phyloP scores from a whole-genome alignment of 2,888 invertebrate species.

The Rhyacophila evoluta region DNA sequence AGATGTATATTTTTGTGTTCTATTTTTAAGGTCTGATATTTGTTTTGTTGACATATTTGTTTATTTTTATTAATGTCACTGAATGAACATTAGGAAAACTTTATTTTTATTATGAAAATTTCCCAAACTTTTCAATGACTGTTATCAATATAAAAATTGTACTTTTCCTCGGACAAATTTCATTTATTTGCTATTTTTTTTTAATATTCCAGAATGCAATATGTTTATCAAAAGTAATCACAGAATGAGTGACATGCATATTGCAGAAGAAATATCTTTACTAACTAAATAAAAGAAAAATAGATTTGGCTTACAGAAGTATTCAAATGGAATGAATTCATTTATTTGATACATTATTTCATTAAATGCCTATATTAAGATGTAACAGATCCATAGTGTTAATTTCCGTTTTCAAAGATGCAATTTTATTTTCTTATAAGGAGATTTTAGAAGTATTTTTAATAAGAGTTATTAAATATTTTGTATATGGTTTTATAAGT shows the following conservation, averaged over 20 bases:
- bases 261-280: too few species aligned
- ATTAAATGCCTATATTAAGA: constrained; percentile 8
- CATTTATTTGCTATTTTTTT: neutral
- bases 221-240: neutral
- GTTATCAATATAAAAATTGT: constrained; percentile 4
- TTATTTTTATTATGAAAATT: constrained; percentile 27
- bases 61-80: constrained; percentile 15
- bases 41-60: constrained; percentile 41
- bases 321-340: too few species aligned
- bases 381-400: neutral
- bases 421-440: constrained; percentile 24
- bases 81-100: neutral
- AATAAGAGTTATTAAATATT: neutral
- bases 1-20: constrained; percentile 50
- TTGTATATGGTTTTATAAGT: constrained; percentile 12
- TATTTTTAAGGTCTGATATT: constrained; percentile 34
- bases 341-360: neutral
- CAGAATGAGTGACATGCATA: too few species aligned
- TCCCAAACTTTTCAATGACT: constrained; percentile 9
- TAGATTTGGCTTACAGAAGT: too few species aligned
- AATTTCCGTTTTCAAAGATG: neutral
- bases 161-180: neutral
- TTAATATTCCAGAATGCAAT: neutral
- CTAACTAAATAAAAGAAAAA: too few species aligned
- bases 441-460: constrained; percentile 19